Percentiles rank a stretch among this genome's conserved stretches.
phyloP scores from a whole-genome alignment of 1,140 invertebrate species.

The Meloidogyne exigua region DNA sequence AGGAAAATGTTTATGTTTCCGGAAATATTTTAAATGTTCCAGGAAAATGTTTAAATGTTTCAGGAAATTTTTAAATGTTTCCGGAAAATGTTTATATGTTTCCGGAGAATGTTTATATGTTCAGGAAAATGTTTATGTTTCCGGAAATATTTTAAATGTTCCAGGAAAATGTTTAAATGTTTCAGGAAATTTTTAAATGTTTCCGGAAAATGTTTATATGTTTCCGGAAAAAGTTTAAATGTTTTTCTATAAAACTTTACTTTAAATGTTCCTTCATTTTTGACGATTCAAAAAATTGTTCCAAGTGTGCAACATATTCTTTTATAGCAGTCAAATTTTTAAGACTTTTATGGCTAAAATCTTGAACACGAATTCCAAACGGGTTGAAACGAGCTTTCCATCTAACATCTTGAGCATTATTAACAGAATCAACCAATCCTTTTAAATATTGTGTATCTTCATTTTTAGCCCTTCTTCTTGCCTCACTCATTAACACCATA shows the following conservation, averaged over 20 bases:
- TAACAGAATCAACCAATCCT: conserved; percentile 9
- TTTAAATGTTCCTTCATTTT: conserved; percentile 45
- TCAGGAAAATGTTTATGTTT: not conserved
- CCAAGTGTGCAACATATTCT: conserved; percentile 45
- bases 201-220: not conserved
- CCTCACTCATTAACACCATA: conserved; percentile 12
- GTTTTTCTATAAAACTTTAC: conserved; percentile 22
- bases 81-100: too few species aligned
- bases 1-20: too few species aligned
- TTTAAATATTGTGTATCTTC: conserved; percentile 15
- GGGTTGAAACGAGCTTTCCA: conserved; percentile 26
- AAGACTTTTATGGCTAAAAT: conserved; percentile 41
- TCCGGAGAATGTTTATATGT: too few species aligned
- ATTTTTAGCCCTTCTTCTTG: not conserved
- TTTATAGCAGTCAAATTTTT: conserved; percentile 50
- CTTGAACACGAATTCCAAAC: conserved; percentile 12
- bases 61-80: too few species aligned
- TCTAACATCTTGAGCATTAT: conserved; percentile 11
- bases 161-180: not conserved
- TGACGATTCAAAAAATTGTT: conserved; percentile 41
- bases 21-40: too few species aligned
- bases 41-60: too few species aligned
- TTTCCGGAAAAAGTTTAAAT: not conserved
- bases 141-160: too few species aligned
- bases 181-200: not conserved